Evolutionary conservation across 2,888 invertebrate genomes (phyloP).

Genomic region (Cheilosia urbana): DNA sequence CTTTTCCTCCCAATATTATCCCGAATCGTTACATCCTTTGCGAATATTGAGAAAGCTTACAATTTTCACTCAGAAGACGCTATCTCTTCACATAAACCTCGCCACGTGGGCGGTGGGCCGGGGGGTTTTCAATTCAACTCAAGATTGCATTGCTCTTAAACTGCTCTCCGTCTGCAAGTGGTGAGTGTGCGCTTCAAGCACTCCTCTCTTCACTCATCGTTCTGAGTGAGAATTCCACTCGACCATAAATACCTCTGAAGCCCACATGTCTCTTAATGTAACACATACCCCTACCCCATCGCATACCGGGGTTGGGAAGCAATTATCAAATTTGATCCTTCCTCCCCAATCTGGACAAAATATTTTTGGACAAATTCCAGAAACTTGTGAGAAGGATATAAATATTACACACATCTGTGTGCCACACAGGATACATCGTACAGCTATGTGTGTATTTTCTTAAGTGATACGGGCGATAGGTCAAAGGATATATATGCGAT

Average conservation of each 20-base stretch:
- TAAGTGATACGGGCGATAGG: constrained; percentile 71
- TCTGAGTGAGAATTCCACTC: constrained; percentile 33
- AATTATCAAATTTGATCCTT: constrained; percentile 75
- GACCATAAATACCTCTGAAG: neutral
- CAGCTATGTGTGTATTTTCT: constrained; percentile 20
- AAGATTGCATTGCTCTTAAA: constrained; percentile 41
- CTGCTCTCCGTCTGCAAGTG: constrained; percentile 47
- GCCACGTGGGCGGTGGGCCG: too few relatives aligned
- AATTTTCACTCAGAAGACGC: neutral
- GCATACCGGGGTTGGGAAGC: constrained; percentile 21
- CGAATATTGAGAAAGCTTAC: too few relatives aligned
- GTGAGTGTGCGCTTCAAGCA: constrained; percentile 40
- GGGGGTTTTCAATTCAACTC: constrained; percentile 18
- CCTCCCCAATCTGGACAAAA: constrained; percentile 59
- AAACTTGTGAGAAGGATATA: constrained; percentile 71
- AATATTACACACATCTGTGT: constrained; percentile 70
- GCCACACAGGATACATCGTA: constrained; percentile 1
- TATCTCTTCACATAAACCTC: neutral
- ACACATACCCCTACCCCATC: neutral
- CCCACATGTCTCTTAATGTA: constrained; percentile 27
- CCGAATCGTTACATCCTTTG: too few relatives aligned
- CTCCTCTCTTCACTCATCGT: neutral
- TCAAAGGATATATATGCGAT: constrained; percentile 45
- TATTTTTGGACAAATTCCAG: constrained; percentile 75
- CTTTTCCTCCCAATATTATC: too few relatives aligned